Percentiles rank a stretch among this genome's conserved stretches.
Evolutionary conservation across 2,888 invertebrate genomes (phyloP).

Genomic region (Arge pagana): DNA sequence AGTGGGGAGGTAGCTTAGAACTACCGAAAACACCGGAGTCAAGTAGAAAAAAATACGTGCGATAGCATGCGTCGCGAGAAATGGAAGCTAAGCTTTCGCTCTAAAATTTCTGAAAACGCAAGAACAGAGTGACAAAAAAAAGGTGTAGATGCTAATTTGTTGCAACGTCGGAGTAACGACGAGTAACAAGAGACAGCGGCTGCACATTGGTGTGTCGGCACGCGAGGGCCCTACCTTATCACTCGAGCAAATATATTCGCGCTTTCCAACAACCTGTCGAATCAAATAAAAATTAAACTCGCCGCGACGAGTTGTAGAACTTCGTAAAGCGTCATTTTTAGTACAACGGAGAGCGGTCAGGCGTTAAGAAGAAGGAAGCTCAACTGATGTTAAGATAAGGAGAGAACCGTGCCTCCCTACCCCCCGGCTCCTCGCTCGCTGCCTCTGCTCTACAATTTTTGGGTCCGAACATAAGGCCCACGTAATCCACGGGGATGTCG

Average conservation of each 20-base stretch:
- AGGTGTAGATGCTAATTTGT: too few species aligned
- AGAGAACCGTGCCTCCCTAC: slow-evolving; percentile 37
- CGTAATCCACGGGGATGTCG: slow-evolving; percentile 49
- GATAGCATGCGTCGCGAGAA: too few species aligned
- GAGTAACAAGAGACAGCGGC: too few species aligned
- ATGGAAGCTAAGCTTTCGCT: too few species aligned
- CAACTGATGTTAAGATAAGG: slow-evolving; percentile 55
- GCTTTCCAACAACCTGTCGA: not conserved
- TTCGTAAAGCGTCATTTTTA: slow-evolving; percentile 25
- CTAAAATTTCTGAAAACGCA: too few species aligned
- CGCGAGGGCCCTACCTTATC: too few species aligned
- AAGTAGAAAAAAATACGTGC: too few species aligned
- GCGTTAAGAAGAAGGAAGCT: slow-evolving; percentile 57
- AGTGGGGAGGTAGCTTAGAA: too few species aligned
- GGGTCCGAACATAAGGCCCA: slow-evolving; percentile 36
- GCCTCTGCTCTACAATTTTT: slow-evolving; percentile 36
- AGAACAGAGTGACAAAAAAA: not conserved
- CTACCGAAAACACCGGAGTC: too few species aligned
- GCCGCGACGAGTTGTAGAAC: not conserved
- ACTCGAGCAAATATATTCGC: not conserved
- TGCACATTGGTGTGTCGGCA: too few species aligned
- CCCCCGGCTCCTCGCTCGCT: slow-evolving; percentile 26
- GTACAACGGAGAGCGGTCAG: slow-evolving; percentile 47
- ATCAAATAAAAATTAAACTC: not conserved
- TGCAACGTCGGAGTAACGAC: too few species aligned